A percentile compares a stretch with the other conserved stretches of the same genome.
phyloP scores from a whole-genome alignment of 2,888 invertebrate genomes.

The Epinotia ramella region DNA sequence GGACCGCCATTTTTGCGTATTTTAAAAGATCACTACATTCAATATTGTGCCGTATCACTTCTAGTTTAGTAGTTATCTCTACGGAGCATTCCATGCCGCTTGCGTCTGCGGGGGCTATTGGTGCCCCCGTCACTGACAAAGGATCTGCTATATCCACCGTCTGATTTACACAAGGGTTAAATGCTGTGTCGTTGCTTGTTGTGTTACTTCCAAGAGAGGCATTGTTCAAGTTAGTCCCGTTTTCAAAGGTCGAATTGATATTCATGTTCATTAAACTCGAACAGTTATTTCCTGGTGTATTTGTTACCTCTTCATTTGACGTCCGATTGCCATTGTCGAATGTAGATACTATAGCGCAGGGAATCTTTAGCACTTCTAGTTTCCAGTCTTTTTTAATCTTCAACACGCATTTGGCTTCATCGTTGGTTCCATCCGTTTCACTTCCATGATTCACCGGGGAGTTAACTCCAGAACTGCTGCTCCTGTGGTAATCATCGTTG shows the following conservation, averaged over 20 bases:
- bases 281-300: constrained; percentile 14
- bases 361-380: constrained; percentile 43
- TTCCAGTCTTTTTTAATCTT: constrained; percentile 33
- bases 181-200: neutral
- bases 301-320: constrained; percentile 1
- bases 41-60: constrained; percentile 36
- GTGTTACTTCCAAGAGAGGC: constrained; percentile 1
- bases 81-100: constrained; percentile 44
- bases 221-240: constrained; percentile 3
- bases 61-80: constrained; percentile 41
- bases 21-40: constrained; percentile 43
- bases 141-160: constrained; percentile 43
- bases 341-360: constrained; percentile 50
- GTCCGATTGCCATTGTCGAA: constrained; percentile 37
- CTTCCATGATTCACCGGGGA: constrained; percentile 5
- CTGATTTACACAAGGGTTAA: constrained; percentile 20
- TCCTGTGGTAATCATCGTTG: constrained; percentile 40
- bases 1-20: constrained; percentile 45
- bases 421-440: neutral
- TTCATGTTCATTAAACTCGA: constrained; percentile 27
- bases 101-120: constrained; percentile 23
- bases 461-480: constrained; percentile 15
- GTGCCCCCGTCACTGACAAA: constrained; percentile 42
- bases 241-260: neutral
- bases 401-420: constrained; percentile 35